Conservation (phyloP, 2,888 invertebrate species). For the Leucozona laternaria region DNA sequence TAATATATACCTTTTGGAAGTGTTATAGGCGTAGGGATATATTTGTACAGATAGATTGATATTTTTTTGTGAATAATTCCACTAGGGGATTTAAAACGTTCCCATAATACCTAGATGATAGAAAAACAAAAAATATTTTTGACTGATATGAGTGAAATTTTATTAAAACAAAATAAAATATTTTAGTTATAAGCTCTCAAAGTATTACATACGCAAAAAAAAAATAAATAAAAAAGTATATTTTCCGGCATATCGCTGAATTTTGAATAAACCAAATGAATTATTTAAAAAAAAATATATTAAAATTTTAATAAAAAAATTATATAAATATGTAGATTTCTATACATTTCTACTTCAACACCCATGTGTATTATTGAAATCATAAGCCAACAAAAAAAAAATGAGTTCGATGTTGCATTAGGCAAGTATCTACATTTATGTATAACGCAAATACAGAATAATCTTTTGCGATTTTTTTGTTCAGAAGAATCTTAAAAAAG, state of each 20-base stretch:
- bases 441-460: too few relatives aligned
- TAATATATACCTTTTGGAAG: constrained; percentile 43
- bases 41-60: too few relatives aligned
- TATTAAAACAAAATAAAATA: constrained; percentile 61
- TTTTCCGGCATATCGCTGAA: constrained; percentile 16
- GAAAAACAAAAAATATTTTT: constrained; percentile 11
- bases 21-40: not conserved
- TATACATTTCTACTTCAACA: not conserved
- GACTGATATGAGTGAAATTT: constrained; percentile 31
- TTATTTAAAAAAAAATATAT: constrained; percentile 40
- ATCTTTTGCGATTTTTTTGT: not conserved
- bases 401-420: not conserved
- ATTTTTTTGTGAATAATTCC: constrained; percentile 59
- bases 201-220: not conserved
- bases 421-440: too few relatives aligned
- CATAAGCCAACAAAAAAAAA: not conserved
- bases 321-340: not conserved
- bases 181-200: constrained; percentile 53
- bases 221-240: constrained; percentile 30
- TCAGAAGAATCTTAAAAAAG: too few relatives aligned
- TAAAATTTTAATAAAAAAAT: not conserved
- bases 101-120: constrained; percentile 46
- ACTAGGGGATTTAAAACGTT: constrained; percentile 50
- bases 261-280: constrained; percentile 38
- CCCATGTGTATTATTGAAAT: constrained; percentile 9